Conservation (phyloP, 2,113 vertebrate genomes). For the Orycteropus afer region DNA sequence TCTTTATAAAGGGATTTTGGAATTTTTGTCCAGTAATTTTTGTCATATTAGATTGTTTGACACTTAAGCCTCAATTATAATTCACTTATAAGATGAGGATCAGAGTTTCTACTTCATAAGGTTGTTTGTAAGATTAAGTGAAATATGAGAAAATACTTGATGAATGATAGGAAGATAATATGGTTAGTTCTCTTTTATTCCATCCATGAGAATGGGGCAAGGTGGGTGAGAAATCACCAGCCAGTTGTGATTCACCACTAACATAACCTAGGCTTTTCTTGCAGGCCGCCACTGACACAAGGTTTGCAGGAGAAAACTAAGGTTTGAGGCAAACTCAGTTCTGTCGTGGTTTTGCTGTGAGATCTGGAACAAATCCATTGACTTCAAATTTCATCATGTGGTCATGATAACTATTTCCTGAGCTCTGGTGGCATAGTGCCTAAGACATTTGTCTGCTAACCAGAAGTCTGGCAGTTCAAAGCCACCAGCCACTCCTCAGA, state of each 20-base stretch:
- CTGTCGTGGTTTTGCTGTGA: neutral
- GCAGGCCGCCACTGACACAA: fast-evolving
- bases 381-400: neutral
- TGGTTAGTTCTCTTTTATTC: neutral
- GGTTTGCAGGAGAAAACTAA: neutral
- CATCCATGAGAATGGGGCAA: neutral
- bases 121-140: neutral
- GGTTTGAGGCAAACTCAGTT: neutral
- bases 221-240: neutral
- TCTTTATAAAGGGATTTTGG: no score
- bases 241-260: neutral
- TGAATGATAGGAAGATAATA: neutral
- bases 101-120: neutral
- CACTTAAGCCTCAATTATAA: neutral
- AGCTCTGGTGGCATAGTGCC: no score
- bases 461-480: no score
- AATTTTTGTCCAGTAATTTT: constrained; percentile 29
- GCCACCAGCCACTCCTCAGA: no score
- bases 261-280: neutral
- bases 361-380: neutral
- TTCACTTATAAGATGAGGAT: neutral
- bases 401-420: neutral
- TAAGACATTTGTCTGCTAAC: no score
- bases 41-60: neutral
- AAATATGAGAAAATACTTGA: neutral